Evolutionary conservation across 1,140 invertebrate genomes (phyloP).

Genomic region (Achatina immaculata): DNA sequence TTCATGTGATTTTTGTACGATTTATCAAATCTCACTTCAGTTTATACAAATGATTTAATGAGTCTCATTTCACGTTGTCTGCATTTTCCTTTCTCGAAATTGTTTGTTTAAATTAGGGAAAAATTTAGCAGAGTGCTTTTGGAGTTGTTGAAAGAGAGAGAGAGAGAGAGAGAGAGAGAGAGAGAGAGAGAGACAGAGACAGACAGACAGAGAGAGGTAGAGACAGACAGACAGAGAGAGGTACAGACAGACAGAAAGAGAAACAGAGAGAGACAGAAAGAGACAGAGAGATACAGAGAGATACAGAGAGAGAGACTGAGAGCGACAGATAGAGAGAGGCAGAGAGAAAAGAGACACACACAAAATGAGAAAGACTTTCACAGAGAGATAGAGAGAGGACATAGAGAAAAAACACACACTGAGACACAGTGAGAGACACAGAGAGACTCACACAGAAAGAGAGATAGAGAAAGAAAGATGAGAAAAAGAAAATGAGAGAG

Average conservation of each 20-base stretch:
- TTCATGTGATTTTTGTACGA: too few relatives aligned
- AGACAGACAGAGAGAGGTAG: neutral
- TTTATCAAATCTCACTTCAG: too few relatives aligned
- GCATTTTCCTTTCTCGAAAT: too few relatives aligned
- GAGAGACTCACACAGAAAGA: neutral
- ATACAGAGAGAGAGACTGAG: neutral
- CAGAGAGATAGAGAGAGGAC: neutral
- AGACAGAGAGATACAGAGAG: too few relatives aligned
- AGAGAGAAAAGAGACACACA: neutral
- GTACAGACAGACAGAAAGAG: too few relatives aligned
- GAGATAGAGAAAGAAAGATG: neutral
- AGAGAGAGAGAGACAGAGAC: neutral
- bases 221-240: neutral
- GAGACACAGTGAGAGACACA: neutral
- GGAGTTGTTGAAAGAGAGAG: neutral
- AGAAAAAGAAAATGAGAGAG: too few relatives aligned
- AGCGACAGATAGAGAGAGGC: too few relatives aligned
- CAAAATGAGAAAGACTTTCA: too few relatives aligned
- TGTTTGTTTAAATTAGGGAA: too few relatives aligned
- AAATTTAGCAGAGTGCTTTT: neutral
- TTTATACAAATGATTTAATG: too few relatives aligned
- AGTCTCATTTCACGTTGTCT: too few relatives aligned
- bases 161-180: neutral
- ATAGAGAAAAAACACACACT: neutral
- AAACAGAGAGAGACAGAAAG: too few relatives aligned